phyloP scores from a whole-genome alignment of 2,113 vertebrate genomes.

The Rhabdomys dilectus region DNA sequence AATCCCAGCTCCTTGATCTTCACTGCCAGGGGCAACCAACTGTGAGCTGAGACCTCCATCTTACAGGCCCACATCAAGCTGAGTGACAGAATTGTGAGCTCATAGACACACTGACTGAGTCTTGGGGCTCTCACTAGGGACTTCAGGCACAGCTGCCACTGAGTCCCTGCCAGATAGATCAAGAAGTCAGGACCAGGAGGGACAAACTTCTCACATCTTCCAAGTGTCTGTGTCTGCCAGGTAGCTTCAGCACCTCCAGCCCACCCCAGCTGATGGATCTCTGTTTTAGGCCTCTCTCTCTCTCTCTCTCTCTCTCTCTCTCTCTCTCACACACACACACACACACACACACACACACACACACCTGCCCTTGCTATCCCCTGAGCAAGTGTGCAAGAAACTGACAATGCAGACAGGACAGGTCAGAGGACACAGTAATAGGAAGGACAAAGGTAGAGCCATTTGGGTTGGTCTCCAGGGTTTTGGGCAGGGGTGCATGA shows the following conservation, averaged over 20 bases:
- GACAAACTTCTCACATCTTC: no score
- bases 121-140: not conserved
- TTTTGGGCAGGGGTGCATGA: not conserved
- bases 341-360: not conserved
- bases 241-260: not conserved
- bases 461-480: not conserved
- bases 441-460: not conserved
- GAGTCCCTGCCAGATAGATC: not conserved
- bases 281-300: no score
- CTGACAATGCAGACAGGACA: not conserved
- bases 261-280: not conserved
- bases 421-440: not conserved
- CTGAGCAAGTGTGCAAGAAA: not conserved
- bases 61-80: constrained; percentile 35
- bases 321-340: no score
- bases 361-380: not conserved
- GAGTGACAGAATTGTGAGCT: constrained; percentile 51
- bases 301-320: no score
- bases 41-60: constrained; percentile 69
- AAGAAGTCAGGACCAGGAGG: not conserved
- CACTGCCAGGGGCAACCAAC: constrained; percentile 68
- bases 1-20: constrained; percentile 50
- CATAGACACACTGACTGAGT: not conserved
- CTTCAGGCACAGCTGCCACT: not conserved
- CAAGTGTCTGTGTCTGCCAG: not conserved